These are phyloP conservation scores for Branchellion lobata DNA, from an alignment of 2,888 invertebrate species.

Conservation along the genomic window DNA sequence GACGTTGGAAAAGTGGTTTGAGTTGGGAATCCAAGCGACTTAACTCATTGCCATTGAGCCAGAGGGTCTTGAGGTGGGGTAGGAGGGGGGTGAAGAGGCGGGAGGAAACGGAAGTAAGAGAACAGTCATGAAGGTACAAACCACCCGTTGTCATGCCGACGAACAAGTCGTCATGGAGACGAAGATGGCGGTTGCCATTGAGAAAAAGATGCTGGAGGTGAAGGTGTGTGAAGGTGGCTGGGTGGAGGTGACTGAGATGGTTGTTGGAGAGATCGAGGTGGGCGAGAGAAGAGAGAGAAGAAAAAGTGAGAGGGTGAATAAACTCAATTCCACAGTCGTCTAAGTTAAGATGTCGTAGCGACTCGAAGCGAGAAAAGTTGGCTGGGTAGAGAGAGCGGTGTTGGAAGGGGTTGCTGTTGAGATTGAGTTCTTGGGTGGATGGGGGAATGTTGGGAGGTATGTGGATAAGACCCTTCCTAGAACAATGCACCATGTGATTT, in stretches of 20 bases:
- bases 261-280: constrained; percentile 60
- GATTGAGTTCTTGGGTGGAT: constrained; percentile 57
- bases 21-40: constrained; percentile 56
- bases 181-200: constrained; percentile 59
- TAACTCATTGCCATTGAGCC: constrained; percentile 60
- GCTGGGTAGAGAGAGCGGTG: constrained; percentile 55
- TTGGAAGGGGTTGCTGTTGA: constrained; percentile 58
- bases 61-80: constrained; percentile 57
- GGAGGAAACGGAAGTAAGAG: constrained; percentile 55
- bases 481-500: constrained; percentile 59
- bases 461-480: constrained; percentile 55
- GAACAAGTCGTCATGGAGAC: constrained; percentile 56
- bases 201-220: constrained; percentile 59
- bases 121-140: constrained; percentile 60
- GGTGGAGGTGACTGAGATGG: constrained; percentile 55
- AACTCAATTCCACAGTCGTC: constrained; percentile 59
- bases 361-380: constrained; percentile 57
- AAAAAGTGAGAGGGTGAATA: constrained; percentile 58
- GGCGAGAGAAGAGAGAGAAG: constrained; percentile 56
- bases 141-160: constrained; percentile 57
- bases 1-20: constrained; percentile 55
- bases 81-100: constrained; percentile 58
- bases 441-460: constrained; percentile 58
- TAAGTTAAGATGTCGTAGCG: constrained; percentile 58
- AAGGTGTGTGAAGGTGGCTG: constrained; percentile 59